Base-by-base conservation (phyloP, 2,113 vertebrate genomes). In the Dromas ardeola region DNA sequence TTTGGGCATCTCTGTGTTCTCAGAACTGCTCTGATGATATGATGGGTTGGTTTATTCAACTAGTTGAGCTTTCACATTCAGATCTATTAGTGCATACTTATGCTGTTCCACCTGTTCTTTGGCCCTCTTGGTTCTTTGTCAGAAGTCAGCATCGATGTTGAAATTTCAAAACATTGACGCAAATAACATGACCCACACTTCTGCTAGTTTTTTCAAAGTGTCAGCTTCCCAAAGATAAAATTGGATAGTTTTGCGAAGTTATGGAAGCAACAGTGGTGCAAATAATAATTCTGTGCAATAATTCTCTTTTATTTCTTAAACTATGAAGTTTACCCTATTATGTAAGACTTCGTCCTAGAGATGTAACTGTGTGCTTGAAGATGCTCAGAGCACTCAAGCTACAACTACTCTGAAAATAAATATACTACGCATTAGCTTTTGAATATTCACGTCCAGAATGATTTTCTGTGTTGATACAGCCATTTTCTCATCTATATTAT, bases 141-240 rank as follows among this genome's bases (percentile, higher is more conserved):
- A 90, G 67, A 92, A 52, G 76, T 88, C 25, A 29, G 2, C 30
- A 32, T 74, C 2, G 7, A 79, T 63, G 3, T 2, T 50, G 43
- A 66, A 17, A 53, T 91, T 93, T 94, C 59, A 90, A 43, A 94
- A 49, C 32, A 21, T 40, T 50, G 20, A 90, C n/a, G 50, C 94
- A 96, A 97, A 90, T 81, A 93, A 93, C 55, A 27, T 42, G 69
- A 92, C 61, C 25, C 36, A 61, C 34, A 45, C 40, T 82, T 94
- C 84, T 95, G 71, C 88, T 97, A 25, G 43, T 50, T 94, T 83
- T 81, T 86, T 67, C 81, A 66, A 34, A 59, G 43, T 32, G 55
- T 58, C 56, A 67, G 62, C 66, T 77, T 92, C 59, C 73, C 42
- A 55, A 81, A 91, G 59, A 73, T 84, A 38, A 29, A 69, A 42